Evolutionary conservation across 1,140 invertebrate species (phyloP).

Genomic region (Mylabris phalerata): DNA sequence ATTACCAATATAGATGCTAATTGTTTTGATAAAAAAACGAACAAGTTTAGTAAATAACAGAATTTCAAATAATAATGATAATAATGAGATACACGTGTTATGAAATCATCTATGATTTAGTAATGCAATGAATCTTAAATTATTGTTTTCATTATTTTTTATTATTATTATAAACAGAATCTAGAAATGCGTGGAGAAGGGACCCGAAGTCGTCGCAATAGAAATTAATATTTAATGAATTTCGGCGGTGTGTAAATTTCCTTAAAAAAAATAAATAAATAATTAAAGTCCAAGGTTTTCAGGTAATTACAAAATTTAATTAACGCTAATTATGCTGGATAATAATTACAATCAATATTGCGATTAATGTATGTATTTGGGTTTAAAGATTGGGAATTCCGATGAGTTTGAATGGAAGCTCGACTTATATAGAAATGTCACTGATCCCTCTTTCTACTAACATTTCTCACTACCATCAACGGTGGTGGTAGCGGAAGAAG

Average conservation of each 20-base stretch:
- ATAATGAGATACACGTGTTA: no score
- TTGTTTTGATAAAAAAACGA: slow-evolving; percentile 13
- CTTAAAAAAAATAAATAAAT: slow-evolving; percentile 4
- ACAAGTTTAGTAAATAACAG: slow-evolving; percentile 7
- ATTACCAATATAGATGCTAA: slow-evolving; percentile 4
- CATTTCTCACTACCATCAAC: no score
- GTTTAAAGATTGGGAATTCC: not conserved
- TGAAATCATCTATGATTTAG: no score
- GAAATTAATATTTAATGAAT: slow-evolving; percentile 3
- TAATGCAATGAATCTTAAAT: no score
- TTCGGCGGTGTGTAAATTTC: slow-evolving; percentile 6
- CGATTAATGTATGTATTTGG: not conserved
- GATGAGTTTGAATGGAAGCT: slow-evolving; percentile 5
- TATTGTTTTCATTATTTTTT: no score
- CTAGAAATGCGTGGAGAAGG: no score
- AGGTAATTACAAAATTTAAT: slow-evolving; percentile 11
- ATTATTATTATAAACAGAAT: no score
- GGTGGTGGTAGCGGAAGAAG: not conserved
- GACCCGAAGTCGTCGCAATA: not conserved
- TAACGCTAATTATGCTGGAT: slow-evolving; percentile 3
- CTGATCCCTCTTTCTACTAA: no score
- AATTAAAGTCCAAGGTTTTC: slow-evolving; percentile 10
- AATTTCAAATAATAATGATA: no score
- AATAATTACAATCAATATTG: slow-evolving; percentile 4
- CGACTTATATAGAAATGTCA: not conserved